Conservation (phyloP, 1,140 invertebrate species). For the Potamilus streckersoni region DNA sequence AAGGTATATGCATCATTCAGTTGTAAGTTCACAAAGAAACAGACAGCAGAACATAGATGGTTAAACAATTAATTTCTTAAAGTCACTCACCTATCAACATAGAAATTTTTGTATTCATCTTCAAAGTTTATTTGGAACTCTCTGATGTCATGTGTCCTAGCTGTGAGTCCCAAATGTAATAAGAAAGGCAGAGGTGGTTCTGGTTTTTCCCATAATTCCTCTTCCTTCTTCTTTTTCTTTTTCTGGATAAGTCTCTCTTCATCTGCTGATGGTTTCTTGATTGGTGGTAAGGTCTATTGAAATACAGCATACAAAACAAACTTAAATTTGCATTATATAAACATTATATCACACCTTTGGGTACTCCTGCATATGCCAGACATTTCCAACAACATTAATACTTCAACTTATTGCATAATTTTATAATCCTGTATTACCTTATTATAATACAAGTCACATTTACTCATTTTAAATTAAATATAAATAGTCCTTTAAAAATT, state of each 20-base stretch:
- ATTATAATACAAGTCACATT: too few species aligned
- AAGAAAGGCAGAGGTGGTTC: conserved; percentile 60
- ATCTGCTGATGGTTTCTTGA: conserved; percentile 57
- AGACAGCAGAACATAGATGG: too few species aligned
- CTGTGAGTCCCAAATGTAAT: conserved; percentile 66
- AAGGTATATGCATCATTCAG: too few species aligned
- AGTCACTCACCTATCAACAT: conserved; percentile 57
- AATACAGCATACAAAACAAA: background rate
- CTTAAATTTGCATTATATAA: background rate
- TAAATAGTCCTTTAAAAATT: too few species aligned
- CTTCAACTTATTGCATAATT: background rate
- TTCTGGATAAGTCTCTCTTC: conserved; percentile 40
- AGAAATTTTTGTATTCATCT: conserved; percentile 58
- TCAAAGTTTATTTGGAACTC: conserved; percentile 65
- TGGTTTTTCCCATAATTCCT: conserved; percentile 61
- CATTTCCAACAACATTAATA: background rate
- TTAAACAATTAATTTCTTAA: too few species aligned
- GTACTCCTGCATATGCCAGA: background rate
- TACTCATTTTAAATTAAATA: too few species aligned
- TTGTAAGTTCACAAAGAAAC: too few species aligned
- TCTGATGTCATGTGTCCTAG: conserved; percentile 62
- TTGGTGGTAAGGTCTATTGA: conserved; percentile 62
- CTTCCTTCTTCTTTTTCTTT: conserved; percentile 38
- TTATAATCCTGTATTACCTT: background rate
- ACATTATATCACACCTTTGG: background rate